Conservation (phyloP, 2,888 invertebrate genomes). For the Harmothoe impar region DNA sequence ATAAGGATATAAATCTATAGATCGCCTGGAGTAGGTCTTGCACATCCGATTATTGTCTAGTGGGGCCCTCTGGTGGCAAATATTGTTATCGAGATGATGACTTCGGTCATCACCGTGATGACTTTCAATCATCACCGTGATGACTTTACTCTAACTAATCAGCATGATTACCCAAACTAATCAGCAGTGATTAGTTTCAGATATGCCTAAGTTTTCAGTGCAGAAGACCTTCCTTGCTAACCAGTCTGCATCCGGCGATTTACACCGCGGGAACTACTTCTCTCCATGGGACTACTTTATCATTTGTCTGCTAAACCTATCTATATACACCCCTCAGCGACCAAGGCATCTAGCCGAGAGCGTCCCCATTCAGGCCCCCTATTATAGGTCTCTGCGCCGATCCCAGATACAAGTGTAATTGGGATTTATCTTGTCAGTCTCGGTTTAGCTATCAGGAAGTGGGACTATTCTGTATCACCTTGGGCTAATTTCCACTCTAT, state of each 20-base stretch:
- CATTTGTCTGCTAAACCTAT: constrained; percentile 20
- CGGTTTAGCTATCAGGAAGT: not conserved
- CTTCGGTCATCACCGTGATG: too few species aligned
- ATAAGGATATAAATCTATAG: too few species aligned
- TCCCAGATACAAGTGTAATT: not conserved
- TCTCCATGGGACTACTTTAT: constrained; percentile 4
- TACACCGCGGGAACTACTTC: constrained; percentile 17
- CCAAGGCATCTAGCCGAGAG: not conserved
- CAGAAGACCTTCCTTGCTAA: not conserved
- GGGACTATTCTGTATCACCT: not conserved
- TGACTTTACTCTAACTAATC: too few species aligned
- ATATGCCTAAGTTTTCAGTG: too few species aligned
- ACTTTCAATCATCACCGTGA: too few species aligned
- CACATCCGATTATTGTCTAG: too few species aligned
- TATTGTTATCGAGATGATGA: too few species aligned
- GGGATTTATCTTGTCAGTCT: constrained; percentile 24
- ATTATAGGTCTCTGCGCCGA: not conserved
- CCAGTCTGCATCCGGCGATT: constrained; percentile 31
- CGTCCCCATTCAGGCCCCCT: not conserved
- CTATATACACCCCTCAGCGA: not conserved
- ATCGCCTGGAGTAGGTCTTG: too few species aligned
- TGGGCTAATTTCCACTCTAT: not conserved
- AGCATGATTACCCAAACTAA: too few species aligned
- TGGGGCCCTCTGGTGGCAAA: too few species aligned
- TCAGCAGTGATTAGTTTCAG: too few species aligned